Percentiles rank a stretch among this genome's conserved stretches.
phyloP scores from a whole-genome alignment of 2,888 invertebrate genomes.

The Lysandra coridon region DNA sequence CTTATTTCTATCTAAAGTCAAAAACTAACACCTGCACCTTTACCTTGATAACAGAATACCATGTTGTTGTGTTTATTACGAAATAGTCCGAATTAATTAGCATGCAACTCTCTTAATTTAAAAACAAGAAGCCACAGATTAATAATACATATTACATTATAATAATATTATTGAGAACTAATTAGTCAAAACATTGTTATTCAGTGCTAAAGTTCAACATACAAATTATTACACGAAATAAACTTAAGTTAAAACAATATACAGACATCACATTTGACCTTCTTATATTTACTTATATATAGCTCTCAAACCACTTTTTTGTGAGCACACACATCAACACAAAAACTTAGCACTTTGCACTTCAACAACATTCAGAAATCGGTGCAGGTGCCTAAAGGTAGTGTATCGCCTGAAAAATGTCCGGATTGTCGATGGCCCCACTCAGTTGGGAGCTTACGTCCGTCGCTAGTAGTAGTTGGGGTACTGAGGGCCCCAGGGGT shows the following conservation, averaged over 20 bases:
- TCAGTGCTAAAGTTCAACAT: not conserved
- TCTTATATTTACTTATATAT: not conserved
- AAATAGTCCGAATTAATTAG: not conserved
- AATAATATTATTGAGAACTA: not conserved
- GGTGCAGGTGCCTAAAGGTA: not conserved
- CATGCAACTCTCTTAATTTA: not conserved
- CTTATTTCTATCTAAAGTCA: not conserved
- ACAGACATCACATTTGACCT: not conserved
- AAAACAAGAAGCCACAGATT: not conserved
- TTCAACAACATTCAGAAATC: not conserved
- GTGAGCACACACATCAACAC: slow-evolving; percentile 1
- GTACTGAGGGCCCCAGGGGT: slow-evolving; percentile 70
- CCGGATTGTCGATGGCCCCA: not conserved
- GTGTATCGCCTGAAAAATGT: not conserved
- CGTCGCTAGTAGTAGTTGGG: slow-evolving; percentile 69
- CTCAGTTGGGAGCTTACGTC: not conserved
- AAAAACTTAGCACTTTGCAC: not conserved
- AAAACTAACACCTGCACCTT: not conserved
- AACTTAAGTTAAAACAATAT: not conserved
- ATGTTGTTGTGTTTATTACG: not conserved
- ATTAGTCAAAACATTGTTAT: not conserved
- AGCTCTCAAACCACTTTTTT: not conserved
- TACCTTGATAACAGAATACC: not conserved
- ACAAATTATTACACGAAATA: not conserved
- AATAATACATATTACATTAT: not conserved